Evolutionary conservation across 2,888 invertebrate species (phyloP), one percentile per base, ranked within the genome.

Genomic region (Podotricha telesiphe): DNA sequence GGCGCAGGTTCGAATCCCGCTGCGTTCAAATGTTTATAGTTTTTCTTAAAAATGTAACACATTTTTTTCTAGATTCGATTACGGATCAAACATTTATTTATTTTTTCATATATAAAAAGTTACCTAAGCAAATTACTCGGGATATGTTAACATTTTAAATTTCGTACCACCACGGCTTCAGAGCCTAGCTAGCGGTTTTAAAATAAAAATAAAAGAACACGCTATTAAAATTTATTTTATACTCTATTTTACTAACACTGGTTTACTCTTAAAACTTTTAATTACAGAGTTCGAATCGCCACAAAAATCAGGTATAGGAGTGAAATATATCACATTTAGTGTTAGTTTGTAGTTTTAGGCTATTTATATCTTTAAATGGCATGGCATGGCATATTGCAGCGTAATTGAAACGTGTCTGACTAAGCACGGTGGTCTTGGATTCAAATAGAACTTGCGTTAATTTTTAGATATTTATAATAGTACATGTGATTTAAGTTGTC

Each of bases 171-270:
- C 2, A n/a, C 47, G 17, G 61, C 19, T 48, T 45, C 28, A 34
- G 37, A 37, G 20, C 1, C 37, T 61, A 28, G 22, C 45, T 61
- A 28, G 22, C 45, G 17, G 50, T n/a, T 20, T 50, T 51, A 63
- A 63, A 63, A 63, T 63, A 51, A 63, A 63, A 34, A 63, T 34
- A 63, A n/a, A 42, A 7, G 20, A 51, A 40, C 42, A 45, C 66
- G 66, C 66, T 67, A 70, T 70, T 67, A 70, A 70, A 69, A 63
- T 58, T 67, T 67, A 67, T 67, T 70, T 70, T 70, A 58, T 56
- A 50, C 42, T 62, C 58, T 67, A 66, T 70, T 70, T 66, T 69
- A 63, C 66, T 63, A 66, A 66, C 69, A 67, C 56, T 66, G 48
- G 53, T 66, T 58, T 45, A 50, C 62, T 67, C 63, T 69, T 69